Base-by-base conservation (phyloP, 2,113 vertebrate genomes). In the Xerus inauris region DNA sequence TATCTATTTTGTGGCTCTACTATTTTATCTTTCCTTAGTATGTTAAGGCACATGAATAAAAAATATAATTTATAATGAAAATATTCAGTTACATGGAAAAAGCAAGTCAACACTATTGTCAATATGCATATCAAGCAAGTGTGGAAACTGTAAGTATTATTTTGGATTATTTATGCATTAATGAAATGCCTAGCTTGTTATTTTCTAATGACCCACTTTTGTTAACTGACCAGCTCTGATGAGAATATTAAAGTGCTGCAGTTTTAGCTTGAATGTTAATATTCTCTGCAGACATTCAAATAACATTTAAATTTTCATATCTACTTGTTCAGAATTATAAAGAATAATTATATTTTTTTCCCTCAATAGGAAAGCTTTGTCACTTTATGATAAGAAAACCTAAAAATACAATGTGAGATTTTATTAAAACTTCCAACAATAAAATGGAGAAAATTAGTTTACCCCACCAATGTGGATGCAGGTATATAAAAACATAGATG, bases 191-290 rank as follows among this genome's bases (percentile, higher is more conserved):
- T 94, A 62, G 40, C 49, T 80, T 91, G 40, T 83, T 94, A 24
- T 92, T 89, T 79, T 51, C 57, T 91, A 62, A 91, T 69, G n/a
- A 59, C n/a, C 6, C 45, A 84, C 20, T 97, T 91, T 72, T 45
- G 42, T 94, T 94, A 94, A 88, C 42, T 80, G 19, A 85, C 67
- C 79, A 69, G 40, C 30, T 80, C 49, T 75, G 40, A 85, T 80
- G 45, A 92, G 38, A 85, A 89, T 54, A 62, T 94, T 69, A 73
- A 88, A 89, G 82, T 45, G 2, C 35, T 87, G 1, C 38, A 30
- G 24, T 75, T 83, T 89, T 73, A 85, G 7, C 75, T 51, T 89
- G 38, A 89, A 84, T 88, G n/a, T 5, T 62, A 92, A 69, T 62
- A 45, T 69, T 85, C 40, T 45, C 45, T 86, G 71, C 20, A 51